These are phyloP conservation scores for Eristalis intricaria DNA, from an alignment of 2,888 invertebrate species.

Conservation along the genomic window DNA sequence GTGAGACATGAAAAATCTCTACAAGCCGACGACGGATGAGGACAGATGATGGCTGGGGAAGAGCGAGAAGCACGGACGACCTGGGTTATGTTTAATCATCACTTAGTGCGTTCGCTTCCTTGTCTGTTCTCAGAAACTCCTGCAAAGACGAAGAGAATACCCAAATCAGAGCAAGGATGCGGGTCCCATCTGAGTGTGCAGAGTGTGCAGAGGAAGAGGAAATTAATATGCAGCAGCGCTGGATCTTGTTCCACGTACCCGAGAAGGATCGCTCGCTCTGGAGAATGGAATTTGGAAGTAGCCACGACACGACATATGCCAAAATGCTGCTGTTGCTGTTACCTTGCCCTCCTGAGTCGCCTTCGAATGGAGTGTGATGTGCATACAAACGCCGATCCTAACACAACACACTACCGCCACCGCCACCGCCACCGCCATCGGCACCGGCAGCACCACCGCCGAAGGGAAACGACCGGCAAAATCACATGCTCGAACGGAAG, in stretches of 20 bases:
- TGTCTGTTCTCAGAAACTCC: slow-evolving; percentile 39
- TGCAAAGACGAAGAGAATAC: slow-evolving; percentile 34
- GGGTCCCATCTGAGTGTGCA: slow-evolving; percentile 43
- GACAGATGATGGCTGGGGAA: not conserved
- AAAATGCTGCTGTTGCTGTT: slow-evolving; percentile 27
- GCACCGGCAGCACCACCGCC: not conserved
- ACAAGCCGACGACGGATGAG: not conserved
- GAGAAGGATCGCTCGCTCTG: slow-evolving; percentile 19
- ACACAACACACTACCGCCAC: slow-evolving; percentile 36
- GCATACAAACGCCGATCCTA: slow-evolving; percentile 65
- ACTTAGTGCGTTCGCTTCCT: slow-evolving; percentile 52
- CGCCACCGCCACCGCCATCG: not conserved
- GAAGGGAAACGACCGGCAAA: slow-evolving; percentile 66
- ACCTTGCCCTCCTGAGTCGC: slow-evolving; percentile 29
- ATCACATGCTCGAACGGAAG: slow-evolving; percentile 65
- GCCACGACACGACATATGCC: slow-evolving; percentile 48
- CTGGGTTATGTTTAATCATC: slow-evolving; percentile 49
- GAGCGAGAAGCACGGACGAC: not conserved
- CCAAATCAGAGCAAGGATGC: slow-evolving; percentile 59
- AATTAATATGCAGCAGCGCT: slow-evolving; percentile 34
- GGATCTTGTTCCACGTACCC: slow-evolving; percentile 14
- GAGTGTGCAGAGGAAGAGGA: slow-evolving; percentile 7
- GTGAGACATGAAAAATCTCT: slow-evolving; percentile 41
- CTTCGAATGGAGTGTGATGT: slow-evolving; percentile 53
- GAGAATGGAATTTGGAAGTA: slow-evolving; percentile 41